Conservation (phyloP, 2,888 invertebrate species). For the Neria commutata region DNA sequence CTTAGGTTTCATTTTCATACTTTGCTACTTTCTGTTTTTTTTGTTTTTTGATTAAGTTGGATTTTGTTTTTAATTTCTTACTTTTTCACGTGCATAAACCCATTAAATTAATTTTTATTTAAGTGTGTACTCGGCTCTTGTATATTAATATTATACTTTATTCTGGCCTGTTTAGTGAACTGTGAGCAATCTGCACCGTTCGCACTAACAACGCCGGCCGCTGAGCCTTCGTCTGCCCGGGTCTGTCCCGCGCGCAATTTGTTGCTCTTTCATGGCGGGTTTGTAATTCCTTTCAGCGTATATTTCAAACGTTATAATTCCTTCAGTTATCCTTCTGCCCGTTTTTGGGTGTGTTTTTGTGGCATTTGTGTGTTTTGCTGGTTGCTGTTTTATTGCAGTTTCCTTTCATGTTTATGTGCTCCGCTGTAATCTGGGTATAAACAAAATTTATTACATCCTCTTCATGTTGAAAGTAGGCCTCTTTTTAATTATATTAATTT, state of each 20-base stretch:
- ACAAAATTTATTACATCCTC: constrained; percentile 38
- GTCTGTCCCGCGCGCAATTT: constrained; percentile 5
- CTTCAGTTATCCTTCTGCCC: too few species aligned
- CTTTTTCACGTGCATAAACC: constrained; percentile 54
- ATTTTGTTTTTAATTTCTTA: constrained; percentile 25
- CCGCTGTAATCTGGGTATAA: constrained; percentile 16
- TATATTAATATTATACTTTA: not conserved
- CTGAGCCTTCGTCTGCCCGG: too few species aligned
- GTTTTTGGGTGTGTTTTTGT: constrained; percentile 16
- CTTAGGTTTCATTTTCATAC: constrained; percentile 43
- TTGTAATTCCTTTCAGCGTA: too few species aligned
- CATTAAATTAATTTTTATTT: constrained; percentile 51
- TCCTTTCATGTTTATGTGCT: constrained; percentile 18
- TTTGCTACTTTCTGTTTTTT: constrained; percentile 36
- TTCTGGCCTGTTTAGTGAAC: not conserved
- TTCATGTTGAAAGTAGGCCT: constrained; percentile 15
- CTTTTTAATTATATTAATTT: constrained; percentile 4
- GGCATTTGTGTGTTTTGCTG: not conserved
- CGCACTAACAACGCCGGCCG: not conserved
- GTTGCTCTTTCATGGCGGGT: constrained; percentile 13
- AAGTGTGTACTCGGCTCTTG: constrained; percentile 18
- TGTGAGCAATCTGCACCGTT: constrained; percentile 29
- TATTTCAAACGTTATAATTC: too few species aligned
- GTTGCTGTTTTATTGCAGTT: constrained; percentile 40
- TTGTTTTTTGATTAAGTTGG: constrained; percentile 37